phyloP scores from a whole-genome alignment of 2,888 invertebrate genomes.

The Chydorus sphaericus region DNA sequence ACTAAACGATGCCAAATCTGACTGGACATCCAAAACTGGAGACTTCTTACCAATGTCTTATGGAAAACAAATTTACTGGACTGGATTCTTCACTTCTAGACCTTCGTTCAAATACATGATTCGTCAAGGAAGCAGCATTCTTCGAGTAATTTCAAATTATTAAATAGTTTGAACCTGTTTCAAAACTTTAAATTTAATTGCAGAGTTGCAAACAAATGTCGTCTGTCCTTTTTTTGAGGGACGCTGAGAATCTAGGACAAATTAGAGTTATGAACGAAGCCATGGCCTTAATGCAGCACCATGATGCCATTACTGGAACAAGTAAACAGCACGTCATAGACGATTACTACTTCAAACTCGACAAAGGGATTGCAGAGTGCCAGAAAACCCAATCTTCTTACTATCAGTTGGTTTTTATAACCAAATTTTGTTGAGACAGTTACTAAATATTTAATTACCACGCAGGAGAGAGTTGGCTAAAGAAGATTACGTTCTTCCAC shows the following conservation, averaged over 20 bases:
- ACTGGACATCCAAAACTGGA: slow-evolving; percentile 56
- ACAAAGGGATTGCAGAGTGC: slow-evolving; percentile 48
- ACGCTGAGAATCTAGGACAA: slow-evolving; percentile 38
- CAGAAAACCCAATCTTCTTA: slow-evolving; percentile 38
- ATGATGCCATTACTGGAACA: slow-evolving; percentile 79
- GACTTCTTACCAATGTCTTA: slow-evolving; percentile 89
- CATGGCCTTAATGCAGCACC: slow-evolving; percentile 53
- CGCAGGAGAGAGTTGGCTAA: slow-evolving; percentile 6
- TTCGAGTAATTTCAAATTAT: slow-evolving; percentile 44
- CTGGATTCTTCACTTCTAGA: slow-evolving; percentile 74
- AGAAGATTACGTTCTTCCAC: slow-evolving; percentile 22
- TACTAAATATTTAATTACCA: not conserved
- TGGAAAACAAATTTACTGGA: slow-evolving; percentile 78
- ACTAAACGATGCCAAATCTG: slow-evolving; percentile 48
- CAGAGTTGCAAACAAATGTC: slow-evolving; percentile 61
- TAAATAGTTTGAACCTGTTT: not conserved
- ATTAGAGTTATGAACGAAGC: slow-evolving; percentile 32
- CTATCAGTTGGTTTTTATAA: slow-evolving; percentile 42
- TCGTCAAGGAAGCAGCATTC: slow-evolving; percentile 52
- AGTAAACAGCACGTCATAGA: slow-evolving; percentile 74
- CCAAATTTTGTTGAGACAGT: too few relatives aligned
- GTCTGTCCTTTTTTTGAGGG: slow-evolving; percentile 37
- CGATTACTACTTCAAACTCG: slow-evolving; percentile 70
- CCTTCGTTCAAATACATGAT: slow-evolving; percentile 66
- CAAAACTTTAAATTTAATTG: too few relatives aligned